Conservation (phyloP, 2,113 vertebrate species). For the Todiramphus saurophagus region DNA sequence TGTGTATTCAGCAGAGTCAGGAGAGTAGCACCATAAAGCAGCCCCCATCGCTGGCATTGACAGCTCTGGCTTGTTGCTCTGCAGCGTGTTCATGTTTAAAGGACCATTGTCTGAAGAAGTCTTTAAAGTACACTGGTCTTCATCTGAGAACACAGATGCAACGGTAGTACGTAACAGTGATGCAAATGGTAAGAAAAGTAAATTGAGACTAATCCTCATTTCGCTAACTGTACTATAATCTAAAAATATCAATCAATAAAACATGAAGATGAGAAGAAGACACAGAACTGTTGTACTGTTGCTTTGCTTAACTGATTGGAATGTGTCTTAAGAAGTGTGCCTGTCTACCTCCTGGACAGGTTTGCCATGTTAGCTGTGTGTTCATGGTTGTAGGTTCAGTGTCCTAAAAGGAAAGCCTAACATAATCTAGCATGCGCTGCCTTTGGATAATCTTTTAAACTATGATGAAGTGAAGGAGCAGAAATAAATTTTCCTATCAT, state of each 20-base stretch:
- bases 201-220: neutral
- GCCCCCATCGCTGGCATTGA: accelerated
- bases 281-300: neutral
- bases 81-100: neutral
- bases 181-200: neutral
- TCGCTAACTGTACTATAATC: neutral
- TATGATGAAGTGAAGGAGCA: neutral
- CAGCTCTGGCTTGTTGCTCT: neutral
- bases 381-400: neutral
- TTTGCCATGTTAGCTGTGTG: neutral
- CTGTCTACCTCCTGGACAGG: neutral
- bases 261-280: neutral
- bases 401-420: neutral
- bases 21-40: neutral
- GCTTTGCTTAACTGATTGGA: neutral
- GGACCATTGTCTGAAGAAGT: neutral
- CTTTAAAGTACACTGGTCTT: neutral
- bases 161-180: neutral
- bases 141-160: neutral
- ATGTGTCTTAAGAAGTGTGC: accelerated
- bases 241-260: neutral
- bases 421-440: neutral
- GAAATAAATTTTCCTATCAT: neutral
- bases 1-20: neutral
- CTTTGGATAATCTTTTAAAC: neutral